A percentile compares a stretch with the other conserved stretches of the same genome.
phyloP scores from a whole-genome alignment of 2,797 vertebrate species.

The Sebastes vulpes region DNA sequence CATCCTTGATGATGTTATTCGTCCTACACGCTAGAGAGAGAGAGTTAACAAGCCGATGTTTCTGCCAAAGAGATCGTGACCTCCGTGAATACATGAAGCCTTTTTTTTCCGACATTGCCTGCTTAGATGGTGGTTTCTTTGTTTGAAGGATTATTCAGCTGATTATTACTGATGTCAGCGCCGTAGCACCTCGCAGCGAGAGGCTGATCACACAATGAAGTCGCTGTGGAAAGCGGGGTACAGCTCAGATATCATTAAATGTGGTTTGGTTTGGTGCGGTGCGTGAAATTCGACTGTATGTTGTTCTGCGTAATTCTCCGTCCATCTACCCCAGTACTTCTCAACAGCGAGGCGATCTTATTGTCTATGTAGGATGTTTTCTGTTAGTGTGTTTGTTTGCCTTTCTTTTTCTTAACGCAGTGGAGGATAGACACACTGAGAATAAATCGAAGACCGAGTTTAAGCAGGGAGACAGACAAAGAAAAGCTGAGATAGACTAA shows the following conservation, averaged over 20 bases:
- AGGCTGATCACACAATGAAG: slow-evolving; percentile 53
- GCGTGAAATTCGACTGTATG: slow-evolving; percentile 29
- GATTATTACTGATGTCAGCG: slow-evolving; percentile 37
- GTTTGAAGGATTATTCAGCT: slow-evolving; percentile 42
- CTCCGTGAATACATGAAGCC: neutral
- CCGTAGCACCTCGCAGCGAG: slow-evolving; percentile 40
- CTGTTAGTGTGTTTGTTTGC: slow-evolving; percentile 18
- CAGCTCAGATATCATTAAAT: slow-evolving; percentile 45
- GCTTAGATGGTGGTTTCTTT: slow-evolving; percentile 26
- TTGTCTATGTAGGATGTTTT: slow-evolving; percentile 18
- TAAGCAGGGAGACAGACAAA: slow-evolving; percentile 48
- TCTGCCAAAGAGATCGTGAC: slow-evolving; percentile 6
- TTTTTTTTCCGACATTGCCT: neutral
- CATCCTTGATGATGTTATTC: slow-evolving; percentile 1
- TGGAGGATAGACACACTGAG: slow-evolving; percentile 21
- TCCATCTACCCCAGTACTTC: slow-evolving; percentile 13
- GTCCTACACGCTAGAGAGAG: neutral
- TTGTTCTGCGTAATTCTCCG: slow-evolving; percentile 17
- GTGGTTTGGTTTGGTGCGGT: slow-evolving; percentile 35
- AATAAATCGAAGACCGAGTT: slow-evolving; percentile 32
- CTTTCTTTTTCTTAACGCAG: slow-evolving; percentile 19
- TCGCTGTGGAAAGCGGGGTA: slow-evolving; percentile 24
- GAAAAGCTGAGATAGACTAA: slow-evolving; percentile 37
- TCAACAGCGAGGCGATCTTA: slow-evolving; percentile 2
- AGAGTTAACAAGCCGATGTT: neutral